These are phyloP conservation scores for Micropoecilia bifurca DNA, from an alignment of 2,797 vertebrate species.

Conservation along the genomic window DNA sequence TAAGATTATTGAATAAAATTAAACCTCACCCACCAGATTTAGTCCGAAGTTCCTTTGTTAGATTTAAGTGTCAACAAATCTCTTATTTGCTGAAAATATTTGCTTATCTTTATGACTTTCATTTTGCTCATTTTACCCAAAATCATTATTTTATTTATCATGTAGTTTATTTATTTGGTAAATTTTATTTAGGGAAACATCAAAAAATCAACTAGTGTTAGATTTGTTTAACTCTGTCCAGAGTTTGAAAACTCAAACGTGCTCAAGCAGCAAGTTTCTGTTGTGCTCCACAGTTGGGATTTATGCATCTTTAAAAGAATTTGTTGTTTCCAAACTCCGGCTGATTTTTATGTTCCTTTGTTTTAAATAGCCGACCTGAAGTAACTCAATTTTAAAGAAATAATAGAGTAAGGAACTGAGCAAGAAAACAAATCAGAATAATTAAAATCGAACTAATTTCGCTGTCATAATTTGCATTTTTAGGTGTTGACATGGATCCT, in stretches of 20 bases:
- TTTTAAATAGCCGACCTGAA: neutral
- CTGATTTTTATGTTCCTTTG: neutral
- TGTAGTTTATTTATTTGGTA: neutral
- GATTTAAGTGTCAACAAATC: neutral
- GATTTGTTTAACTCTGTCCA: neutral
- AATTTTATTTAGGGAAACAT: neutral
- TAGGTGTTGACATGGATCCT: neutral
- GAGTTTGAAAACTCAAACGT: neutral
- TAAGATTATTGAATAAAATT: neutral
- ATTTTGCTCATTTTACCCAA: neutral
- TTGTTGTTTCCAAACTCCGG: neutral
- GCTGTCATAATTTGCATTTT: neutral
- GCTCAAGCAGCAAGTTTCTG: neutral
- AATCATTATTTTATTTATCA: neutral
- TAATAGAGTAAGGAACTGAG: neutral
- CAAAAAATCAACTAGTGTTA: neutral
- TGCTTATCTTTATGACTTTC: neutral
- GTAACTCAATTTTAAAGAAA: neutral
- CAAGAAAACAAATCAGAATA: neutral
- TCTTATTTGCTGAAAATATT: neutral
- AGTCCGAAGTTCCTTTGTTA: neutral
- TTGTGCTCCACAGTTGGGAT: neutral
- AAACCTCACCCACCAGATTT: neutral
- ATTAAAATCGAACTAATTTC: neutral
- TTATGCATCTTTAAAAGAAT: neutral